A percentile compares a stretch with the other conserved stretches of the same genome.
Conservation (phyloP, 1,140 invertebrate genomes). For the Zaprionus gabonicus region DNA sequence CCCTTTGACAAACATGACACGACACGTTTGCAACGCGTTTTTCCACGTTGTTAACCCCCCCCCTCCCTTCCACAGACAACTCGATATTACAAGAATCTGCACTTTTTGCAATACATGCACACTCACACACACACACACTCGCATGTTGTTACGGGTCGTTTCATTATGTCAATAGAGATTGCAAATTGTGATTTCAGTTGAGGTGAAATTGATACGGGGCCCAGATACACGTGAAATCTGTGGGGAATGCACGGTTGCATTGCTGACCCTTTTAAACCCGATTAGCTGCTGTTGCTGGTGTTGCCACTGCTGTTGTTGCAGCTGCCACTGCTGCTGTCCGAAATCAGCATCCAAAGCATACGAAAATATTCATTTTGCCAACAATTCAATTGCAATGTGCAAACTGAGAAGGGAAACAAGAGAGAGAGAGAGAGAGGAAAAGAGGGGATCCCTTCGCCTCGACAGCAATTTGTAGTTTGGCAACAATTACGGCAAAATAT, state of each 20-base stretch:
- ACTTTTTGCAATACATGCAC: slow-evolving; percentile 10
- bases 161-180: slow-evolving; percentile 46
- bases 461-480: slow-evolving; percentile 49
- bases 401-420: not conserved
- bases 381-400: slow-evolving; percentile 44
- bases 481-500: slow-evolving; percentile 56
- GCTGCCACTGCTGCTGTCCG: not conserved
- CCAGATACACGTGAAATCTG: slow-evolving; percentile 10
- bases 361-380: slow-evolving; percentile 32
- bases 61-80: not conserved
- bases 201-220: not conserved
- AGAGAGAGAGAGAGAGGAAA: not conserved
- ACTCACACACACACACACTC: not conserved
- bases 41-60: not conserved
- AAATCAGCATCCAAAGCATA: slow-evolving; percentile 11
- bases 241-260: slow-evolving; percentile 1
- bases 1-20: slow-evolving; percentile 53
- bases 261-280: slow-evolving; percentile 11
- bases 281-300: slow-evolving; percentile 8
- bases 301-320: not conserved
- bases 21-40: slow-evolving; percentile 28
- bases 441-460: slow-evolving; percentile 13
- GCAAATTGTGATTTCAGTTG: slow-evolving; percentile 29
- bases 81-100: slow-evolving; percentile 3
- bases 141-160: slow-evolving; percentile 31